These are phyloP conservation scores for Cyclopterus lumpus DNA, from an alignment of 2,797 vertebrate genomes.

Conservation along the genomic window DNA sequence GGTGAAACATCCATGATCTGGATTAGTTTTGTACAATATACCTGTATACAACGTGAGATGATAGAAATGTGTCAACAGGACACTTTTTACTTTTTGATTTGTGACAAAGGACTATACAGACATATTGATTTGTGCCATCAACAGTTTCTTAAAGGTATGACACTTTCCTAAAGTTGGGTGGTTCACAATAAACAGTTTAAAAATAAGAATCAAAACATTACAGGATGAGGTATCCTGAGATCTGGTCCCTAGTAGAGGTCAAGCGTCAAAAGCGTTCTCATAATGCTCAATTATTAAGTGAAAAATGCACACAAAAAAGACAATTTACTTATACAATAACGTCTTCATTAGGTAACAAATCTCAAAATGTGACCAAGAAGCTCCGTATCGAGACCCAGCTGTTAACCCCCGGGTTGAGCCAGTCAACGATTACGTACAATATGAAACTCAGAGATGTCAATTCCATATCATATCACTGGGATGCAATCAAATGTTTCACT, in stretches of 20 bases:
- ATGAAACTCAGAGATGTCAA: not conserved
- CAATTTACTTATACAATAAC: not conserved
- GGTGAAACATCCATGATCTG: slow-evolving; percentile 1
- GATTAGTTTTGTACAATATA: not conserved
- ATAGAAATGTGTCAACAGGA: not conserved
- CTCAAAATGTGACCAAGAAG: not conserved
- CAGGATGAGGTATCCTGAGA: not conserved
- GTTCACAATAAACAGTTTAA: too few relatives aligned
- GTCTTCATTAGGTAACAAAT: not conserved
- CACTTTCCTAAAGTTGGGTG: not conserved
- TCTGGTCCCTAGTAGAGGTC: not conserved
- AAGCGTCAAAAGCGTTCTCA: not conserved
- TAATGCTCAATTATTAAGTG: not conserved
- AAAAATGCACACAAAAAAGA: not conserved
- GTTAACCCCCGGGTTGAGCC: not conserved
- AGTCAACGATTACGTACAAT: not conserved
- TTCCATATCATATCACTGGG: not conserved
- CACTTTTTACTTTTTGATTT: too few relatives aligned
- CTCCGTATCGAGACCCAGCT: not conserved
- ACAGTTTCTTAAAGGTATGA: not conserved
- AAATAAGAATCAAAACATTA: not conserved
- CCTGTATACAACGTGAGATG: not conserved
- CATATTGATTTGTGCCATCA: not conserved
- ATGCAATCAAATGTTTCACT: not conserved
- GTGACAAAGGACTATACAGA: not conserved